A percentile compares a stretch with the other conserved stretches of the same genome.
phyloP scores from a whole-genome alignment of 2,797 vertebrate genomes.

The Anguilla marmorata region DNA sequence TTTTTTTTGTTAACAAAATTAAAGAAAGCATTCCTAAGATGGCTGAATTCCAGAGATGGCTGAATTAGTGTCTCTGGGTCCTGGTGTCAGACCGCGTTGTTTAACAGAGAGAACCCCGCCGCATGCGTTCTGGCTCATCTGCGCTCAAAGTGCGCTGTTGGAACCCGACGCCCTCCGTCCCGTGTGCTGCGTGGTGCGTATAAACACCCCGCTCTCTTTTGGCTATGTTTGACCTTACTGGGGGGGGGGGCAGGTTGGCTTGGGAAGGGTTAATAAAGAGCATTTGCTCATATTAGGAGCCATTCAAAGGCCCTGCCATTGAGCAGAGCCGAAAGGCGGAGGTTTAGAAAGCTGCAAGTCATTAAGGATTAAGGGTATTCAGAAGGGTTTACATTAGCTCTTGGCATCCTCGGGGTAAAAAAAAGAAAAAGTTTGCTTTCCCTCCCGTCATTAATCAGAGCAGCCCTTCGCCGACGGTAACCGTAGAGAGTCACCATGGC shows the following conservation, averaged over 20 bases:
- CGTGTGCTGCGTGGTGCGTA: neutral
- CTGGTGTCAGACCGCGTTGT: conserved; percentile 28
- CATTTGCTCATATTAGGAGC: conserved; percentile 24
- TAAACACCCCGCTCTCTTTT: conserved; percentile 12
- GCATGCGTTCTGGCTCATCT: conserved; percentile 34
- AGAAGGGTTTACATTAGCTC: conserved; percentile 30
- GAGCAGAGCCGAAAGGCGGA: conserved; percentile 22
- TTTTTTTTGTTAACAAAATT: neutral
- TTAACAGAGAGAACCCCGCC: conserved; percentile 3
- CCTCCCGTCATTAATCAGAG: conserved; percentile 28
- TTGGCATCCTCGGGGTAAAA: conserved; percentile 11
- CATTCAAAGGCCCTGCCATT: conserved; percentile 19
- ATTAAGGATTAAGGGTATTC: conserved; percentile 34
- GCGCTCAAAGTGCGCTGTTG: conserved; percentile 19
- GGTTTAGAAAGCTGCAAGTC: conserved; percentile 35
- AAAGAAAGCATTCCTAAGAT: conserved; percentile 41
- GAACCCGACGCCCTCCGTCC: neutral
- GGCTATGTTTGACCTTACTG: neutral
- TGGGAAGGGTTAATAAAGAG: conserved; percentile 6
- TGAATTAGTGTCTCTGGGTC: conserved; percentile 34
- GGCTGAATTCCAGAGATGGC: conserved; percentile 31
- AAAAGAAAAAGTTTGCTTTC: conserved; percentile 18
- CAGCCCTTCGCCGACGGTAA: neutral
- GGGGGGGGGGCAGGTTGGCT: no score
- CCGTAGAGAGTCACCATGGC: neutral